Evolutionary conservation across 2,797 vertebrate genomes (phyloP).

Genomic region (Coregonus ussuriensis): DNA sequence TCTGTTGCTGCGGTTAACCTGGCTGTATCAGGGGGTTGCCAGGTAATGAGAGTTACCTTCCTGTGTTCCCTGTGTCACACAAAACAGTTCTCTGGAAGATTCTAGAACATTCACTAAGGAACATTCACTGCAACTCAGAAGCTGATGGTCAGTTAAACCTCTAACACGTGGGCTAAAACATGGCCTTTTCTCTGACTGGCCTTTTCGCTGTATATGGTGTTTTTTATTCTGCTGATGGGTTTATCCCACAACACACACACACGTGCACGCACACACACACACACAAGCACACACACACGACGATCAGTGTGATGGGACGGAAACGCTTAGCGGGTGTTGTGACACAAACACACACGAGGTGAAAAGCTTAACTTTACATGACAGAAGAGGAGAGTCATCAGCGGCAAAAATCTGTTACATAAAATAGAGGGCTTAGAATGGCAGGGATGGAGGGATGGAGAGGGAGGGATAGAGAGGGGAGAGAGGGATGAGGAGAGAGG

Average conservation of each 20-base stretch:
- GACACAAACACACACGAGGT: constrained; percentile 6
- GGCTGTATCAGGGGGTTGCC: not conserved
- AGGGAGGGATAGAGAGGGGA: not conserved
- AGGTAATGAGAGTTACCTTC: not conserved
- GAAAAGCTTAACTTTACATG: constrained; percentile 50
- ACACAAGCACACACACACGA: constrained; percentile 15
- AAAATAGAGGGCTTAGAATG: constrained; percentile 20
- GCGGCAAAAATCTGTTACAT: constrained; percentile 47
- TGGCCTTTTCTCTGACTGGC: not conserved
- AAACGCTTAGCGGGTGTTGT: not conserved
- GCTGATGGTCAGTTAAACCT: not conserved
- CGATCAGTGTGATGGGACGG: not conserved
- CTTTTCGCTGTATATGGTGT: not conserved
- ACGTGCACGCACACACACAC: constrained; percentile 8
- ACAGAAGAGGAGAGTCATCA: constrained; percentile 38
- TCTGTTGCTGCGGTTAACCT: not conserved
- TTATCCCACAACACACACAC: constrained; percentile 24
- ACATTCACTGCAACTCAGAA: too few relatives aligned
- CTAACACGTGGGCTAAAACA: not conserved
- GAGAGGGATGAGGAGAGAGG: not conserved
- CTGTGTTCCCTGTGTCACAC: too few relatives aligned
- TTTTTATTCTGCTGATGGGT: not conserved
- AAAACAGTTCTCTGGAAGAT: too few relatives aligned
- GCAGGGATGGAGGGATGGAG: constrained; percentile 7
- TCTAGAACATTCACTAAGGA: too few relatives aligned